phyloP scores from a whole-genome alignment of 2,888 invertebrate species.

The Heterodera filipjevi region DNA sequence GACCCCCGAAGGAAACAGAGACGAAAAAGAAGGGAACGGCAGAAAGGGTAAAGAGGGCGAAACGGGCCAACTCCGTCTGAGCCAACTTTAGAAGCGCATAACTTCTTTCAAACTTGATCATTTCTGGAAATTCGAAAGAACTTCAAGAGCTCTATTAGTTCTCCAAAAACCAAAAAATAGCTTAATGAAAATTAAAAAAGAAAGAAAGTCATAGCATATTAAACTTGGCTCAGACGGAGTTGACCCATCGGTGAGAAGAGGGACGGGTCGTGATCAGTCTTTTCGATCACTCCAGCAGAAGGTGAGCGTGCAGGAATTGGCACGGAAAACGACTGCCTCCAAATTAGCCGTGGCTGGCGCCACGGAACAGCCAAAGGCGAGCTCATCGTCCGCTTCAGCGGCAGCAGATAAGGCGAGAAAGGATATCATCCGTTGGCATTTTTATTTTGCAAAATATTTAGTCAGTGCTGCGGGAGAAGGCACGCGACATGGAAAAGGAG shows the following conservation, averaged over 20 bases:
- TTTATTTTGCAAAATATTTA: not conserved
- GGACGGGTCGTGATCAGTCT: too few species aligned
- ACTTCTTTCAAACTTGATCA: too few species aligned
- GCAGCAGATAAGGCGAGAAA: conserved; percentile 50
- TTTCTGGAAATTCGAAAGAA: too few species aligned
- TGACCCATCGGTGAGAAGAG: too few species aligned
- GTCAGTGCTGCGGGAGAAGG: conserved; percentile 5
- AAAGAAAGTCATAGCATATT: too few species aligned
- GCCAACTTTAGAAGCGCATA: too few species aligned
- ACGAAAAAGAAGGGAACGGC: not conserved
- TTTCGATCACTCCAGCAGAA: too few species aligned
- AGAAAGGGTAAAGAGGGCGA: not conserved
- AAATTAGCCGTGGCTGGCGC: conserved; percentile 28
- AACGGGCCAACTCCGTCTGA: too few species aligned
- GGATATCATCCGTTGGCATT: conserved; percentile 27
- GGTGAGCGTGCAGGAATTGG: conserved; percentile 11
- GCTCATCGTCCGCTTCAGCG: not conserved
- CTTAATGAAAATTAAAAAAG: too few species aligned
- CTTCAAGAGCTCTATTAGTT: too few species aligned
- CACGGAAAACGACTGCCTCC: not conserved
- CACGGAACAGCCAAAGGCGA: not conserved
- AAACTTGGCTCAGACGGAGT: too few species aligned
- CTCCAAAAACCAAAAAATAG: too few species aligned
- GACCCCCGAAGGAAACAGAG: conserved; percentile 17
- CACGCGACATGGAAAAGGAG: conserved; percentile 11